Evolutionary conservation across 2,797 vertebrate genomes (phyloP), one percentile per base, ranked within the genome.

Genomic region (Prionace glauca): DNA sequence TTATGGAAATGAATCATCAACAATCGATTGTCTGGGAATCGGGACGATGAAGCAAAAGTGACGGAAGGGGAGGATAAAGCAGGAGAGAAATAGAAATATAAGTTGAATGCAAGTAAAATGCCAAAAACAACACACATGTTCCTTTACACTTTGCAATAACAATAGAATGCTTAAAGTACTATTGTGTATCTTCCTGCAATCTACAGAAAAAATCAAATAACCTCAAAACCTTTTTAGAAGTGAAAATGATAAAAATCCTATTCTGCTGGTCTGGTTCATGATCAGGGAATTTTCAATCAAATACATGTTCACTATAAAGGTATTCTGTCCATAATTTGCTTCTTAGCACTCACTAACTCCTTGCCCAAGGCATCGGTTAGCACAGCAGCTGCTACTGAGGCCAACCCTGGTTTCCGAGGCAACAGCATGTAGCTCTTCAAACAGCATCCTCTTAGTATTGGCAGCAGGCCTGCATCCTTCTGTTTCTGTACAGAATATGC

Each of bases 251-350:
- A 69, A 69, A 56, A 93, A 36, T 93, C 90, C 12, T 93, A 41
- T 93, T 93, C 90, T 93, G n/a, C 60, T 36, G 32, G 9, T 65
- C 32, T 36, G 90, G n/a, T 93, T 20, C 32, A 67, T 36, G 65
- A 67, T 93, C 65, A 93, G 90, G 90, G n/a, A 93, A 11, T 36
- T 36, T 36, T 93, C 60, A 36, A 69, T 93, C 22, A 69, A 91
- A 91, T 91, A 65, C 60, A 91, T 69, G 36, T 69, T 67, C 62
- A 93, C n/a, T 16, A 41, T 93, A 56, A 93, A 69, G 29, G n/a
- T 32, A 91, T 91, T 91, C 88, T 91, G 56, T 91, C 32, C 62
- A 91, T 91, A 60, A 91, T 65, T 65, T 91, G 88, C 62, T 91
- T 56, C 88, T 65, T 65, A 91, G 88, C 88, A 91, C 4, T 26